Percentiles rank a stretch among this genome's conserved stretches.
phyloP scores from a whole-genome alignment of 2,888 invertebrate genomes.

The Ceraclea dissimilis region DNA sequence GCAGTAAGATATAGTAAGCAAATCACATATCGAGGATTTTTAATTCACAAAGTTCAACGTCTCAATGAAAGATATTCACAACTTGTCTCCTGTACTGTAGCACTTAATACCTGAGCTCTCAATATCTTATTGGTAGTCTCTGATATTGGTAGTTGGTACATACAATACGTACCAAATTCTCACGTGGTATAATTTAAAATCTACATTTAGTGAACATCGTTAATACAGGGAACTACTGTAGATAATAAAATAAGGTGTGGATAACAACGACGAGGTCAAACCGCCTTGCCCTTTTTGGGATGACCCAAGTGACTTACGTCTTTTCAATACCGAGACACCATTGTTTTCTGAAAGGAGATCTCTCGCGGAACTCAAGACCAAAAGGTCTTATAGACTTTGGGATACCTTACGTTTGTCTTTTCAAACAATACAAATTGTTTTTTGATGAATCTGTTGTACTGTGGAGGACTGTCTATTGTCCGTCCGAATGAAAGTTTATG shows the following conservation, averaged over 20 bases:
- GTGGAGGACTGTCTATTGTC: constrained; percentile 1
- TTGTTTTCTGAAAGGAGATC: neutral
- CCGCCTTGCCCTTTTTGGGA: constrained; percentile 16
- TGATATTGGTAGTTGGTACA: too few species aligned
- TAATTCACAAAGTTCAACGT: too few species aligned
- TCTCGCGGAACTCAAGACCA: neutral
- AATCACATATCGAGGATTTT: too few species aligned
- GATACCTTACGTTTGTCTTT: constrained; percentile 5
- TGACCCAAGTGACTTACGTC: constrained; percentile 14
- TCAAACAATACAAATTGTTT: constrained; percentile 24
- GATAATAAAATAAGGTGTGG: constrained; percentile 21
- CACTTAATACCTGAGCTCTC: too few species aligned
- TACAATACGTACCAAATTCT: too few species aligned
- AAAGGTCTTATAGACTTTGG: constrained; percentile 9
- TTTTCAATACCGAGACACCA: neutral
- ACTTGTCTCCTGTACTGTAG: too few species aligned
- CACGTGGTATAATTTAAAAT: too few species aligned
- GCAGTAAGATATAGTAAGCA: too few species aligned
- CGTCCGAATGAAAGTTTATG: constrained; percentile 17
- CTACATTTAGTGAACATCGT: too few species aligned
- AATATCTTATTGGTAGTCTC: too few species aligned
- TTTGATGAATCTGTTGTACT: constrained; percentile 18
- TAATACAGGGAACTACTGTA: neutral
- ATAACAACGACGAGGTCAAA: constrained; percentile 15
- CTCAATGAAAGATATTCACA: too few species aligned